phyloP scores from a whole-genome alignment of 2,888 invertebrate genomes.

The Leucania comma region DNA sequence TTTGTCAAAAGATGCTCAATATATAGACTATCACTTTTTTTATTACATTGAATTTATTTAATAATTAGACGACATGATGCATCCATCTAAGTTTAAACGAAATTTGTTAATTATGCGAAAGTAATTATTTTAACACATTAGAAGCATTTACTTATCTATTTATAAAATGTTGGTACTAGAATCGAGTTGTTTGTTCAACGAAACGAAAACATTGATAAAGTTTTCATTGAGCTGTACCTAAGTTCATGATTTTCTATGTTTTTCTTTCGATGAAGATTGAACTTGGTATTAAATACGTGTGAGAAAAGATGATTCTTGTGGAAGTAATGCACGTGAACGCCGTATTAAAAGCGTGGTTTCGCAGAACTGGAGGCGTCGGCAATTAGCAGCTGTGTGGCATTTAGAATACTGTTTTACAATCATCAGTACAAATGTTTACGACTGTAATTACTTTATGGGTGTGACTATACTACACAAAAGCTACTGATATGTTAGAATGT shows the following conservation, averaged over 20 bases:
- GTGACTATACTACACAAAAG: constrained; percentile 6
- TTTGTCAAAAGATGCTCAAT: neutral
- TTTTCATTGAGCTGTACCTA: constrained; percentile 33
- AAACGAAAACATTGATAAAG: constrained; percentile 33
- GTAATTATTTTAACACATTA: constrained; percentile 35
- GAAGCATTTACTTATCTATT: constrained; percentile 68
- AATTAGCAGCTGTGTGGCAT: constrained; percentile 61
- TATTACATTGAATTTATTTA: neutral
- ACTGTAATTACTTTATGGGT: constrained; percentile 19
- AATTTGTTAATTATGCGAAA: constrained; percentile 51
- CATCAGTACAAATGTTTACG: constrained; percentile 48
- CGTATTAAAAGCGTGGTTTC: constrained; percentile 68
- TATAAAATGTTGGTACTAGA: constrained; percentile 51
- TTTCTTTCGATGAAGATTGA: constrained; percentile 30
- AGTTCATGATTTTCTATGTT: constrained; percentile 37
- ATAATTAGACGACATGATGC: constrained; percentile 33
- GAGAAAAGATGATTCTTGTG: constrained; percentile 60
- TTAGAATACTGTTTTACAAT: constrained; percentile 47
- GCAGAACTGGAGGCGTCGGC: constrained; percentile 49
- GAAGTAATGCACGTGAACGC: constrained; percentile 74
- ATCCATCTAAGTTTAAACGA: neutral
- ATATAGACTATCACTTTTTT: neutral
- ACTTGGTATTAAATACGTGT: constrained; percentile 60
- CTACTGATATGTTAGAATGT: constrained; percentile 1
- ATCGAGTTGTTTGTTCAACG: constrained; percentile 44